Evolutionary conservation across 92 coral and sea anemone genomes (phyloP).

Genomic region (Porites lobata): DNA sequence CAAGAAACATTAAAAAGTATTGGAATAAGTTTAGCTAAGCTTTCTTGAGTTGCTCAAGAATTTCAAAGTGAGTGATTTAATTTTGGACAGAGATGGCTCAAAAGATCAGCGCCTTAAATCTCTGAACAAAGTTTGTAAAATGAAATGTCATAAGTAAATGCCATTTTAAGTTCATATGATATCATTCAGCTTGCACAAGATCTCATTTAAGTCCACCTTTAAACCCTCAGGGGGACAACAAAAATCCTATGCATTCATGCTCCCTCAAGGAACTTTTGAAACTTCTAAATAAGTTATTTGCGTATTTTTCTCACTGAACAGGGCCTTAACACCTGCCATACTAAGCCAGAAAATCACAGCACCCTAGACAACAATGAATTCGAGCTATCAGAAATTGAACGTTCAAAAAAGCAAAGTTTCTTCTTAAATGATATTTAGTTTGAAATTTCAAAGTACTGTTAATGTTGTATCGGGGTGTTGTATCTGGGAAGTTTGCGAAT

Average conservation of each 20-base stretch:
- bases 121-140: constrained; percentile 32
- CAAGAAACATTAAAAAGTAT: not conserved
- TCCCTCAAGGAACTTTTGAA: not conserved
- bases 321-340: no score
- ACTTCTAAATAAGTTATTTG: no score
- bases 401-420: no score
- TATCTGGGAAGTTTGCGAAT: no score
- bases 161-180: constrained; percentile 8
- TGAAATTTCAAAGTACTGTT: no score
- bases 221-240: not conserved
- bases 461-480: no score
- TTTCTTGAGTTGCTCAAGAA: no score
- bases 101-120: constrained; percentile 36
- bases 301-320: no score
- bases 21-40: not conserved
- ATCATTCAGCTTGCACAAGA: constrained; percentile 19
- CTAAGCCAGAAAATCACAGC: no score
- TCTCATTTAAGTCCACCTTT: constrained; percentile 6
- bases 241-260: not conserved
- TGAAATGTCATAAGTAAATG: constrained; percentile 5
- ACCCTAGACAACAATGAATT: no score
- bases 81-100: not conserved
- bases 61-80: not conserved
- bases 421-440: no score
- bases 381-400: no score